Evolutionary conservation across 2,113 vertebrate species (phyloP), one percentile per base, ranked within the genome.

Genomic region (Girardinichthys multiradiatus): DNA sequence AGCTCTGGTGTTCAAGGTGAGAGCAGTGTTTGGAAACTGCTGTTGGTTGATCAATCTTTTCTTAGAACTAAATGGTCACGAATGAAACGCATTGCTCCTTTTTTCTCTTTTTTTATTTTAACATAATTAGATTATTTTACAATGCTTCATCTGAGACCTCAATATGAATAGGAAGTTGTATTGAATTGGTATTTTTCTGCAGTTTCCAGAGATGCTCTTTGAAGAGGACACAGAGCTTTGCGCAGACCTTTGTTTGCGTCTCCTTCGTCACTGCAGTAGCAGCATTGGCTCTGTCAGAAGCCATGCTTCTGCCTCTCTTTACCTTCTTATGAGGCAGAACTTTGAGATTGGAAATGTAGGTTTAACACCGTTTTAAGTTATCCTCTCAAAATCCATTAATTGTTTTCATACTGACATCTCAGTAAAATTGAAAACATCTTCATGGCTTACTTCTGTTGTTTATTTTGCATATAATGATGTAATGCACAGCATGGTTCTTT

Each of bases 131-230:
- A 54, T 54, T 0, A 54, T n/a, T 54, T n/a, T 24, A n/a, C 48
- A 54, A n/a, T 10, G 24, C 48, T 35, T 57, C 10, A 24, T 30
- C 4, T 59, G 17, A 1, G 1, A 45, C 42, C 42, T 19, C 15
- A 19, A 15, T 19, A 15, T 51, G 10, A 51, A 45, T 31, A 48
- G 9, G 10, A n/a, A 4, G 29, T 26, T 35, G 1, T 67, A 57
- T 75, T 26, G 10, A 1, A 31, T 7, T 24, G 4, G 9, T 54
- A 11, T 78, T 28, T 84, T 42, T 78, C 19, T 73, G 1, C 74
- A 98, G 97, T 98, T 97, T 64, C 97, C 97, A 2, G 97, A 98
- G 92, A 95, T 97, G 94, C 93, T 98, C 58, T 98, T 98, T 59
- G 96, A 97, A 76, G 97, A 98, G 75, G 97, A 98, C 91, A 97